These are phyloP conservation scores for Drosophila emarginata DNA, from an alignment of 2,888 invertebrate genomes.

Conservation along the genomic window DNA sequence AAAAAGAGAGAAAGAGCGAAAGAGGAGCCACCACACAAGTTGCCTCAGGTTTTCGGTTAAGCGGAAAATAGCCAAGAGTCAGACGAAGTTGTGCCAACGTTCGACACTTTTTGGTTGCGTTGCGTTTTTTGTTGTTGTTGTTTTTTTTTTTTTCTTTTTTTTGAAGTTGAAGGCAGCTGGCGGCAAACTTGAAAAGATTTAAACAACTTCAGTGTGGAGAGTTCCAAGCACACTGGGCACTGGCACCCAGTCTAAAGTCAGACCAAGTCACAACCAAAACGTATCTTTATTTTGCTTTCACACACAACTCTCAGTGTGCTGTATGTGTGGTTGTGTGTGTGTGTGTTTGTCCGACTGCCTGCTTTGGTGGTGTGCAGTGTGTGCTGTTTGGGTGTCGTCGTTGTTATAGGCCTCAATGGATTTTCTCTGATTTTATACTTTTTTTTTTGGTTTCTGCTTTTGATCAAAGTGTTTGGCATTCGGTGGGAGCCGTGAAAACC, in stretches of 20 bases:
- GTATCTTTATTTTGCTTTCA: conserved; percentile 75
- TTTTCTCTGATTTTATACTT: conserved; percentile 64
- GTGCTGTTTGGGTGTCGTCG: conserved; percentile 37
- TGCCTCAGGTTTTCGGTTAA: conserved; percentile 72
- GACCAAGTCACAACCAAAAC: conserved; percentile 67
- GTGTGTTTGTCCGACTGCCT: conserved; percentile 13
- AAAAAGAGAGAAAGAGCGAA: conserved; percentile 6
- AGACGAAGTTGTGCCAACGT: conserved; percentile 66
- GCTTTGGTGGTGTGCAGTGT: conserved; percentile 12
- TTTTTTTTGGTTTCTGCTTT: conserved; percentile 35
- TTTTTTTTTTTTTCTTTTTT: conserved; percentile 5
- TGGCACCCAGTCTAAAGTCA: conserved; percentile 28
- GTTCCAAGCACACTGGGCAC: conserved; percentile 7
- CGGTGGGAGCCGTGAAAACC: conserved; percentile 55
- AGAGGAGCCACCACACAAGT: conserved; percentile 72
- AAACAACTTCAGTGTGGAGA: conserved; percentile 63
- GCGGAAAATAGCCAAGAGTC: conserved; percentile 73
- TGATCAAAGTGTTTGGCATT: conserved; percentile 73
- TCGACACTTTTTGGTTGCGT: conserved; percentile 71
- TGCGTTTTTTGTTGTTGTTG: conserved; percentile 1
- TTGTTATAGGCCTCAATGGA: conserved; percentile 76
- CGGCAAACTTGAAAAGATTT: conserved; percentile 68
- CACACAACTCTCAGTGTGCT: conserved; percentile 42
- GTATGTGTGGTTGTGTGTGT: conserved; percentile 24
- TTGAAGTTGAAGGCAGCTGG: conserved; percentile 67